Evolutionary conservation across 2,888 invertebrate species (phyloP).

Genomic region (Eutolmus rufibarbis): DNA sequence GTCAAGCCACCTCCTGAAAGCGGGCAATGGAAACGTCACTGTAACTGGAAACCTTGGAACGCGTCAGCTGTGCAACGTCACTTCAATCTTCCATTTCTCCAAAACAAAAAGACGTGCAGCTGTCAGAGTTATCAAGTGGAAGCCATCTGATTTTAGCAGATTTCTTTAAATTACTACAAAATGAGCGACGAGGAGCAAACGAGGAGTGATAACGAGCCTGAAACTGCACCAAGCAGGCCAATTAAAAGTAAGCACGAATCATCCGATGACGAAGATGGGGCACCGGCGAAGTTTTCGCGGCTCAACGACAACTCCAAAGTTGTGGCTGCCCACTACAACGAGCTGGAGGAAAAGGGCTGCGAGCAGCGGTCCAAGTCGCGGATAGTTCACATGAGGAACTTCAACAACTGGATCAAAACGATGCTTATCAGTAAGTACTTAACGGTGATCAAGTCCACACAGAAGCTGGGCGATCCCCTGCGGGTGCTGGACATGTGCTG

Average conservation of each 20-base stretch:
- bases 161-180: background rate
- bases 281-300: background rate
- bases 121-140: background rate
- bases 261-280: background rate
- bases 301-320: slow-evolving; percentile 56
- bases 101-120: background rate
- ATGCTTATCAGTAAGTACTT: slow-evolving; percentile 88
- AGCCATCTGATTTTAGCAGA: background rate
- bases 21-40: background rate
- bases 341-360: slow-evolving; percentile 82
- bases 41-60: background rate
- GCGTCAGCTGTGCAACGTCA: background rate
- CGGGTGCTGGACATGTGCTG: slow-evolving; percentile 93
- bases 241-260: background rate
- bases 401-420: slow-evolving; percentile 99
- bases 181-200: background rate
- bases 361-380: slow-evolving; percentile 83
- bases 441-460: slow-evolving; percentile 70
- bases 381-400: slow-evolving; percentile 93
- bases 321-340: slow-evolving; percentile 95
- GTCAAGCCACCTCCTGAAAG: background rate
- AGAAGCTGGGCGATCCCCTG: slow-evolving; percentile 72
- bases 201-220: background rate
- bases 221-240: background rate
- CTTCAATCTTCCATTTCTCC: background rate